These are phyloP conservation scores for Cryptocheilus praepositus DNA, from an alignment of 2,888 invertebrate species.

Conservation along the genomic window DNA sequence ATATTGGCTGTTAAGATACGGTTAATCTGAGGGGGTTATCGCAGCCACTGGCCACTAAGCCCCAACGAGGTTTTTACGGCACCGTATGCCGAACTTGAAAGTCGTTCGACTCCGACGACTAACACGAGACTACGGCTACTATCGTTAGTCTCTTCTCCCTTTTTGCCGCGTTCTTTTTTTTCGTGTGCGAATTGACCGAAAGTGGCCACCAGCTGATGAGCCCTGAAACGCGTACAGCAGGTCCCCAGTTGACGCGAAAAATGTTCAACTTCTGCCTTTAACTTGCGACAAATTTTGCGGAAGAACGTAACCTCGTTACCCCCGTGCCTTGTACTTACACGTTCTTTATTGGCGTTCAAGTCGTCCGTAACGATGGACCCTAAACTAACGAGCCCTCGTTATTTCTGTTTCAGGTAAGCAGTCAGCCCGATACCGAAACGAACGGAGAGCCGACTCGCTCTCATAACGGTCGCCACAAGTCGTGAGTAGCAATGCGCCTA, in stretches of 20 bases:
- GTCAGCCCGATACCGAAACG: constrained; percentile 13
- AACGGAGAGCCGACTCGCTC: constrained; percentile 17
- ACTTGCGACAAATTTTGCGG: neutral
- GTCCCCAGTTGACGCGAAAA: neutral
- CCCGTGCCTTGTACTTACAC: constrained; percentile 11
- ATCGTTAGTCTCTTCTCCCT: neutral
- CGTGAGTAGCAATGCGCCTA: constrained; percentile 18
- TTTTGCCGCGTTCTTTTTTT: no score
- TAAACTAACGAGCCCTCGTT: constrained; percentile 54
- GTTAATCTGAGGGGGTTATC: constrained; percentile 29
- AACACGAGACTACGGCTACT: constrained; percentile 6
- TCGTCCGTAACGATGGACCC: constrained; percentile 41
- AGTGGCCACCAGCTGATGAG: neutral
- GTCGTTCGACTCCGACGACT: constrained; percentile 29
- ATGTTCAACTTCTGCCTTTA: neutral
- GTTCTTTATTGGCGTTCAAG: constrained; percentile 31
- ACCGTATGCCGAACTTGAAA: constrained; percentile 24
- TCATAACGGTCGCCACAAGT: constrained; percentile 9
- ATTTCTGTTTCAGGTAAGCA: constrained; percentile 65
- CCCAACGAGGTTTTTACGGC: constrained; percentile 37
- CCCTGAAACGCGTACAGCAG: neutral
- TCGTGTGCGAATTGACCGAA: no score
- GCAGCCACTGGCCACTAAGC: neutral
- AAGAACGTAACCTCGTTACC: constrained; percentile 28
- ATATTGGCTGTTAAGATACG: constrained; percentile 18